Conservation (phyloP, 2,888 invertebrate species). For the Falcaria lacertinaria region DNA sequence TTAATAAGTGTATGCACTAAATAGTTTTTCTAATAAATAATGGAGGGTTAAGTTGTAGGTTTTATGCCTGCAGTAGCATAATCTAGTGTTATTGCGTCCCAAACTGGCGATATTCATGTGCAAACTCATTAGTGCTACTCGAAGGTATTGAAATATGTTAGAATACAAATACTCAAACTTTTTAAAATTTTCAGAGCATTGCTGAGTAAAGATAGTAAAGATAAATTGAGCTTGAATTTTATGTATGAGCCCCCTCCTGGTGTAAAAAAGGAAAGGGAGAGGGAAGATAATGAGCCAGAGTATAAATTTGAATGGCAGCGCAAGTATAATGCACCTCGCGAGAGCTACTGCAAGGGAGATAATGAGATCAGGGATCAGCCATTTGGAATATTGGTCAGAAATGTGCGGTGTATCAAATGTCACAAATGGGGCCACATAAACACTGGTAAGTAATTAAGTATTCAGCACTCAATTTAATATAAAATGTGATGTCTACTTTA, state of each 20-base stretch:
- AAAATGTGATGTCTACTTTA: not conserved
- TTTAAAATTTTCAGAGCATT: constrained; percentile 84
- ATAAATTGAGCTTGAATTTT: constrained; percentile 98
- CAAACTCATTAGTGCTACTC: too few species aligned
- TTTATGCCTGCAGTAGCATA: too few species aligned
- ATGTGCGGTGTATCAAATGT: constrained; percentile 99
- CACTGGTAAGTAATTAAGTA: too few species aligned
- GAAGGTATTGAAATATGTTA: too few species aligned
- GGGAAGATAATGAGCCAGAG: constrained; percentile 96
- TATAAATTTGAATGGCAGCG: constrained; percentile 99
- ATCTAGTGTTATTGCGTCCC: too few species aligned
- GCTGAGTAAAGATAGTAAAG: constrained; percentile 98
- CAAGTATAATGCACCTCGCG: constrained; percentile 98
- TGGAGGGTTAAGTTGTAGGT: too few species aligned
- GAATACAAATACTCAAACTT: too few species aligned
- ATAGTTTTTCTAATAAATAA: too few species aligned
- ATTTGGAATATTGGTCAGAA: constrained; percentile 97
- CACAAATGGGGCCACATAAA: constrained; percentile 99
- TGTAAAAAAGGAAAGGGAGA: constrained; percentile 93
- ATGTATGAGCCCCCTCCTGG: constrained; percentile 99
- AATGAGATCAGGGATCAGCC: constrained; percentile 99
- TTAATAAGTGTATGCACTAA: too few species aligned
- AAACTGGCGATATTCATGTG: too few species aligned
- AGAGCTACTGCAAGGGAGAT: constrained; percentile 98
- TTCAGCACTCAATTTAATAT: not conserved